A percentile compares a stretch with the other conserved stretches of the same genome.
Evolutionary conservation across 92 coral and sea anemone genomes (phyloP).

Genomic region (Zoanthus gigantus): DNA sequence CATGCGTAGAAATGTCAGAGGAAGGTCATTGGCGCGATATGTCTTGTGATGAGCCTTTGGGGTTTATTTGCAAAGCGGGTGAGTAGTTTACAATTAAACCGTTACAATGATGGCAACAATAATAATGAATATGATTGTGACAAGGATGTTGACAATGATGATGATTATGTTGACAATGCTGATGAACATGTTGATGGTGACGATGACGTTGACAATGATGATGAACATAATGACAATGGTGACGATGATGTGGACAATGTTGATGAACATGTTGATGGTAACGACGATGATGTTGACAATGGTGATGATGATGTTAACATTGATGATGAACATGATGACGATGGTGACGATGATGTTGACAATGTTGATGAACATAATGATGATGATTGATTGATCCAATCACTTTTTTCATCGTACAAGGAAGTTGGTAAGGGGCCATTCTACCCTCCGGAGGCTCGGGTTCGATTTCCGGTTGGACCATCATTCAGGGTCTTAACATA

Average conservation of each 20-base stretch:
- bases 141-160: background rate
- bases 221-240: background rate
- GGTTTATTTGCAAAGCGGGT: conserved; percentile 93
- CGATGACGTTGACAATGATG: background rate
- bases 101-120: background rate
- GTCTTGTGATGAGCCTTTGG: conserved; percentile 74
- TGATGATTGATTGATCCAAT: too few relatives aligned
- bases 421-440: too few relatives aligned
- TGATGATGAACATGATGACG: too few relatives aligned
- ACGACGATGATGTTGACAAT: background rate
- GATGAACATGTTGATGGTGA: background rate
- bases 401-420: too few relatives aligned
- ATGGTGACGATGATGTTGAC: too few relatives aligned
- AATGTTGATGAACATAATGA: too few relatives aligned
- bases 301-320: too few relatives aligned
- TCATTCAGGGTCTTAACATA: too few relatives aligned
- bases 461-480: too few relatives aligned
- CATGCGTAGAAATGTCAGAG: conserved; percentile 92
- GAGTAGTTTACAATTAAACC: background rate
- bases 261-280: background rate
- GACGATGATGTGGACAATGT: background rate
- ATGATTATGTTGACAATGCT: background rate
- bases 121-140: background rate
- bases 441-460: too few relatives aligned
- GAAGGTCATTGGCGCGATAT: conserved; percentile 88